Percentiles rank a stretch among this genome's conserved stretches.
phyloP scores from a whole-genome alignment of 2,797 vertebrate species.

The Threskiornis aethiopicus region DNA sequence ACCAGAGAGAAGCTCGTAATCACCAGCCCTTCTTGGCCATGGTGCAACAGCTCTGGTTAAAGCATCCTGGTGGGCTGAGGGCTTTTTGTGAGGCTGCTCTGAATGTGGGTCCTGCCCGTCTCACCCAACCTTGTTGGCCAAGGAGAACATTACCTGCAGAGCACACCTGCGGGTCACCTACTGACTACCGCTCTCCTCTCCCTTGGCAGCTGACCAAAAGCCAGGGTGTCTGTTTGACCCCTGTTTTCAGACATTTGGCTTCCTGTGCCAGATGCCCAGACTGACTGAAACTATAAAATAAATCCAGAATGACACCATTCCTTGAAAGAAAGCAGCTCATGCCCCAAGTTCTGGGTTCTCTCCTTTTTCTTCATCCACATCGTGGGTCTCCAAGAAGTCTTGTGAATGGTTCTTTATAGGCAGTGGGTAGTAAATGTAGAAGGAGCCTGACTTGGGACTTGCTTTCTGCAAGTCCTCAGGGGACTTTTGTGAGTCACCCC shows the following conservation, averaged over 20 bases:
- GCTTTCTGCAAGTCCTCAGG: neutral
- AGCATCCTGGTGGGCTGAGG: neutral
- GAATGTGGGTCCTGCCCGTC: neutral
- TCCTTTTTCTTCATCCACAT: neutral
- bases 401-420: neutral
- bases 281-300: neutral
- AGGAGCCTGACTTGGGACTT: neutral
- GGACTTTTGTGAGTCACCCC: neutral
- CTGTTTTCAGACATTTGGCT: neutral
- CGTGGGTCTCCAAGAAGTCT: neutral
- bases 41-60: neutral
- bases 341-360: accelerated
- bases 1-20: neutral
- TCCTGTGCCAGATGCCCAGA: neutral
- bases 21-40: accelerated
- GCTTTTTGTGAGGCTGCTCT: neutral
- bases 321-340: neutral
- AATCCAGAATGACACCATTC: neutral
- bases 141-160: neutral
- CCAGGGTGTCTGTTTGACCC: neutral
- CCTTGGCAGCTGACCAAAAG: neutral
- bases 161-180: neutral
- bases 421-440: neutral
- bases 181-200: neutral
- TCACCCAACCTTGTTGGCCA: neutral